Evolutionary conservation across 2,888 invertebrate genomes (phyloP).

Genomic region (Andrena chrysosceles): DNA sequence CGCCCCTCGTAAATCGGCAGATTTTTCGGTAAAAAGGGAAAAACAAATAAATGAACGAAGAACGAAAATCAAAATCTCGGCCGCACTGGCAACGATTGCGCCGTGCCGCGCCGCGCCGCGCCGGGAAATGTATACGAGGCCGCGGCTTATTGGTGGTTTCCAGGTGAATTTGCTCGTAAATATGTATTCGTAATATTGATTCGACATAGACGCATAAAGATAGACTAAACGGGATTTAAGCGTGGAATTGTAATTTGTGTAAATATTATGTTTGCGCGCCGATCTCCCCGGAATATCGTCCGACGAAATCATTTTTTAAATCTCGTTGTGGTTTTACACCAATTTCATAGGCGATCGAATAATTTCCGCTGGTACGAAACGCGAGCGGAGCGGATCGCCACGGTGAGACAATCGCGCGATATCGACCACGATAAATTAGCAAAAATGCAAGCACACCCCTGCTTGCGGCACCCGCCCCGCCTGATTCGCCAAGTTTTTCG

Average conservation of each 20-base stretch:
- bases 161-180: slow-evolving; percentile 73
- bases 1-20: slow-evolving; percentile 75
- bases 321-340: slow-evolving; percentile 28
- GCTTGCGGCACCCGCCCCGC: background rate
- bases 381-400: too few relatives aligned
- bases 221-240: slow-evolving; percentile 74
- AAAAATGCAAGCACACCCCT: background rate
- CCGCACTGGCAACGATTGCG: slow-evolving; percentile 64
- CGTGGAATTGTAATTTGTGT: slow-evolving; percentile 71
- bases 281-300: slow-evolving; percentile 31
- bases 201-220: slow-evolving; percentile 75
- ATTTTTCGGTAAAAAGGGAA: slow-evolving; percentile 74
- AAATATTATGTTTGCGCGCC: slow-evolving; percentile 68
- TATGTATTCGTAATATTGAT: slow-evolving; percentile 74
- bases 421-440: background rate
- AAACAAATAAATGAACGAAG: slow-evolving; percentile 73
- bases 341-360: slow-evolving; percentile 45
- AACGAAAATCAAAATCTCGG: slow-evolving; percentile 74
- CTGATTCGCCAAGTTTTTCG: background rate
- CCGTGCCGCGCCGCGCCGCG: background rate
- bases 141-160: slow-evolving; percentile 74
- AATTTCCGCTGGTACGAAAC: background rate
- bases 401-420: slow-evolving; percentile 20
- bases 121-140: slow-evolving; percentile 71
- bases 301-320: slow-evolving; percentile 64